Evolutionary conservation across 2,113 vertebrate genomes (phyloP), one percentile per base, ranked within the genome.

Genomic region (Mellivora capensis): DNA sequence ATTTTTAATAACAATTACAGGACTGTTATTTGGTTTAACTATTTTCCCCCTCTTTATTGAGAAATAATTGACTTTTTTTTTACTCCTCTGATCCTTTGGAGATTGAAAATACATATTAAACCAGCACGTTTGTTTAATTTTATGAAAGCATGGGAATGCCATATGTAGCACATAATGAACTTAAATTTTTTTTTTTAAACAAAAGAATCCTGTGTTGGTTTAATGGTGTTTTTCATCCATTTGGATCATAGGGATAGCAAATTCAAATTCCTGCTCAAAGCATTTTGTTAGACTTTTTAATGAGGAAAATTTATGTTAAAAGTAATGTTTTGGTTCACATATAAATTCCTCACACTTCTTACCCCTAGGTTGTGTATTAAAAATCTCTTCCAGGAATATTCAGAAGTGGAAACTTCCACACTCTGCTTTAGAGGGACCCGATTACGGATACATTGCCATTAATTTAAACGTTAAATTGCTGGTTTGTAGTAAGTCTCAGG

Each of bases 381-480:
- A 96, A 95, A 62, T 71, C 31, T 83, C 64, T 86, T 86, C 72
- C 57, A 82, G 87, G 59, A 91, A 82, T 64, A 83, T 85, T 64
- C 71, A 59, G 14, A 92, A 83, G 39, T 83, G 52, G 80, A 96
- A 92, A 92, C 39, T 94, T 97, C 54, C 85, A 96, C 37, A 54
- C 54, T 83, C 39, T 54, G 44, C 54, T 95, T 25, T 69, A 79
- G 34, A 93, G 21, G 47, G 37, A 64, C 84, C 52, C 62, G 61
- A 37, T 87, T 86, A 87, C 7, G 57, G 57, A 42, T 42, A 11
- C 29, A 69, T 49, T 69, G 31, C 29, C 39, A 44, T 44, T 90
- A n/a, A 87, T 67, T 89, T 86, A 37, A 79, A 87, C 13, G 37
- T 83, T 31, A 61, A 90, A 1, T 59, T 85, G 29, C 69, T 59